These are phyloP conservation scores for Homarus gammarus DNA, from an alignment of 2,888 invertebrate genomes.

Conservation along the genomic window DNA sequence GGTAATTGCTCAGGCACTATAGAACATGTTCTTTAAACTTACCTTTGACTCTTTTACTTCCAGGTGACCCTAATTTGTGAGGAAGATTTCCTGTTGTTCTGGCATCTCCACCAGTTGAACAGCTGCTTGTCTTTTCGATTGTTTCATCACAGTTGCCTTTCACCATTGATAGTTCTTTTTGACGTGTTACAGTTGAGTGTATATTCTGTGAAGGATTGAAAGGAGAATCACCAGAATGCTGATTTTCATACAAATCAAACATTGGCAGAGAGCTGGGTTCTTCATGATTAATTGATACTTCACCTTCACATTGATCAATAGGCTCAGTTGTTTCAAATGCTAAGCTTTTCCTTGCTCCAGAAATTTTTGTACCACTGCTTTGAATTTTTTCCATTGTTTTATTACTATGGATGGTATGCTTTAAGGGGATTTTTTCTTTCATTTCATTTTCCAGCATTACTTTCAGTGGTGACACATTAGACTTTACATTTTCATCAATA, in stretches of 20 bases:
- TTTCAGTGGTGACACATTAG: neutral
- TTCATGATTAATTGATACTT: neutral
- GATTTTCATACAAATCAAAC: conserved; percentile 33
- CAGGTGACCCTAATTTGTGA: neutral
- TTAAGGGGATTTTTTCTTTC: neutral
- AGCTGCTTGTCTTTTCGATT: neutral
- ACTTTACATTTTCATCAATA: neutral
- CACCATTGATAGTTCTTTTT: neutral
- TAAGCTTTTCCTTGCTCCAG: neutral
- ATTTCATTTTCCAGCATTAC: conserved; percentile 3
- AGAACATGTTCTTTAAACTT: neutral
- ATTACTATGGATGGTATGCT: neutral
- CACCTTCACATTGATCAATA: neutral
- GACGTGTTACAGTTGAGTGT: neutral
- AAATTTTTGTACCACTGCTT: neutral
- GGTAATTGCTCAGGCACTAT: neutral
- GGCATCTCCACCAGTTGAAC: neutral
- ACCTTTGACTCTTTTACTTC: neutral
- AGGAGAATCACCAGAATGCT: neutral
- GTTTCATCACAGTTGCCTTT: neutral
- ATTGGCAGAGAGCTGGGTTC: conserved; percentile 22
- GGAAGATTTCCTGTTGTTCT: neutral
- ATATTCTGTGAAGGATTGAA: neutral
- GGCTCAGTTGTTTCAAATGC: neutral
- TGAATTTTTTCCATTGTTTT: neutral